Conservation (phyloP, 2,113 vertebrate species). For the Prunella himalayana region DNA sequence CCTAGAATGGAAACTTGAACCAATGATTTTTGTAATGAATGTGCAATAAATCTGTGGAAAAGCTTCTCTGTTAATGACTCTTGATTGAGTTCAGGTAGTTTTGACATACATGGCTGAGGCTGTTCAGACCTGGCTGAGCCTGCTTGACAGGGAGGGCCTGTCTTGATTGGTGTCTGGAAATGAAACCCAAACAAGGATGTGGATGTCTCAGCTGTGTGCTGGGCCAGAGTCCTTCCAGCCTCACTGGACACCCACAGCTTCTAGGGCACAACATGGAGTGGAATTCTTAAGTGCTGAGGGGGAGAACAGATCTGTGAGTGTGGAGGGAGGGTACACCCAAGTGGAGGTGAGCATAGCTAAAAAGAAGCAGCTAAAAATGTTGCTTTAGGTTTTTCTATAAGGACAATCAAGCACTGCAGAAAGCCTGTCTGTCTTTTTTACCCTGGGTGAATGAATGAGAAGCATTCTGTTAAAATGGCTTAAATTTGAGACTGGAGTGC, state of each 20-base stretch:
- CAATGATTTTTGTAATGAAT: not conserved
- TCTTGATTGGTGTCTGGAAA: not conserved
- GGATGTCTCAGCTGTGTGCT: not conserved
- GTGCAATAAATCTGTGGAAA: conserved; percentile 38
- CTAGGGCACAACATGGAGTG: not conserved
- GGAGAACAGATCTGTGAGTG: not conserved
- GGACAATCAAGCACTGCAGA: not conserved
- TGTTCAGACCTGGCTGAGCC: not conserved
- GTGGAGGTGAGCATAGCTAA: not conserved
- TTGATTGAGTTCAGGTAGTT: not conserved
- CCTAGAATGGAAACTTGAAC: not conserved
- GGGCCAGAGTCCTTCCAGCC: not conserved
- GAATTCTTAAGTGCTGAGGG: not conserved
- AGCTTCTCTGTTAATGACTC: not conserved
- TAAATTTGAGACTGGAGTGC: not conserved
- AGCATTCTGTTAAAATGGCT: not conserved
- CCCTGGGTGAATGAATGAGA: not conserved
- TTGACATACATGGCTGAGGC: not conserved
- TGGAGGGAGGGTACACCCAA: not conserved
- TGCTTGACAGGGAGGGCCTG: not conserved
- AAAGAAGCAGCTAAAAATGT: not conserved
- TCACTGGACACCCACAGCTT: not conserved
- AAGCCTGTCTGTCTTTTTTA: not conserved
- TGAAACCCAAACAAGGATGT: not conserved
- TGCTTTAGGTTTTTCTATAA: not conserved